Percentiles rank a stretch among this genome's conserved stretches.
phyloP scores from a whole-genome alignment of 2,113 vertebrate genomes.

The Saguinus midas region DNA sequence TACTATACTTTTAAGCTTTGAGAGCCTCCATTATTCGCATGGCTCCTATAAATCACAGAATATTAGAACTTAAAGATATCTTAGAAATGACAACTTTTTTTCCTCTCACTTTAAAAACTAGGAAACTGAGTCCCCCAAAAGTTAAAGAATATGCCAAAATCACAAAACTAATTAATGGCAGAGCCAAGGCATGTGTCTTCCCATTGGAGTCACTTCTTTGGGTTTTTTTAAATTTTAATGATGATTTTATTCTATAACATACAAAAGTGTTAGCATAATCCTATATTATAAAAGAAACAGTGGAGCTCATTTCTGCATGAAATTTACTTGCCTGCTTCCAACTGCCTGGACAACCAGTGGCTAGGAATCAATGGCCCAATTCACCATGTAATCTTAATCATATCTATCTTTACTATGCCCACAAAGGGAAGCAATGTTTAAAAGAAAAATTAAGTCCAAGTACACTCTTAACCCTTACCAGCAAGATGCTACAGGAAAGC shows the following conservation, averaged over 20 bases:
- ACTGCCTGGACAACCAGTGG: background rate
- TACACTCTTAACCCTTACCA: background rate
- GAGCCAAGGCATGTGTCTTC: constrained; percentile 35
- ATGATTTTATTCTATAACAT: constrained; percentile 27
- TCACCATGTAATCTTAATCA: background rate
- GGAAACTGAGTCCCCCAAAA: constrained; percentile 52
- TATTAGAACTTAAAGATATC: constrained; percentile 11
- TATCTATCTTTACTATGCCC: background rate
- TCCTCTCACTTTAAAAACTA: constrained; percentile 51
- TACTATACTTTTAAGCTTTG: background rate
- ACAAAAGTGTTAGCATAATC: background rate
- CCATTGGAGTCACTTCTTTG: background rate
- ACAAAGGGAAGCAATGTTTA: background rate
- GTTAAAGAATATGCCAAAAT: background rate
- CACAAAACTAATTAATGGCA: background rate
- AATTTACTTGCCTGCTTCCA: background rate
- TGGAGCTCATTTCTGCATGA: background rate
- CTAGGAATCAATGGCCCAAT: background rate
- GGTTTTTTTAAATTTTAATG: background rate
- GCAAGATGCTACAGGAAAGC: background rate
- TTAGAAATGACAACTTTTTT: constrained; percentile 5
- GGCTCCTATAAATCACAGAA: background rate
- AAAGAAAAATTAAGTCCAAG: background rate
- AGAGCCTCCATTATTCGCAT: background rate
- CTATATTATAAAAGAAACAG: background rate